Percentiles rank a stretch among this genome's conserved stretches.
These are phyloP conservation scores for Streptopelia turtur DNA, from an alignment of 2,797 vertebrate genomes.

Conservation along the genomic window DNA sequence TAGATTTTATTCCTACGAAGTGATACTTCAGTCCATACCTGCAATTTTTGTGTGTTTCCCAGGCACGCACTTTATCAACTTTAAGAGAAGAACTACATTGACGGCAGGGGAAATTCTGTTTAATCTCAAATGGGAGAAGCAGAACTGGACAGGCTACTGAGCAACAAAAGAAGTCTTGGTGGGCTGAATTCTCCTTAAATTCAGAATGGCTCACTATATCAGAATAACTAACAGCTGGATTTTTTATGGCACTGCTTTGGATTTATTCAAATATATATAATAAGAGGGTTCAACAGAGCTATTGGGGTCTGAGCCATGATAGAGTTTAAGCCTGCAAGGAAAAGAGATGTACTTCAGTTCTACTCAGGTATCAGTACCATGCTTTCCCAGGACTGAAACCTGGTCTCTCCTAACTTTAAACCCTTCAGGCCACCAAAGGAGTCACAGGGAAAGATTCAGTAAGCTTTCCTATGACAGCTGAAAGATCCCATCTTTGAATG, in stretches of 20 bases:
- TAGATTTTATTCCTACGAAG: background rate
- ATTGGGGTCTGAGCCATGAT: background rate
- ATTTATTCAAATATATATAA: background rate
- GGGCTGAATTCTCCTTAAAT: background rate
- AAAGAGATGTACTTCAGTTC: background rate
- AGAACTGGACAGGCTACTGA: background rate
- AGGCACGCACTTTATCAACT: background rate
- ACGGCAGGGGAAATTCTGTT: background rate
- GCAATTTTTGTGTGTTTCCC: background rate
- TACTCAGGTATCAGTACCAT: background rate
- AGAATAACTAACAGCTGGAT: background rate
- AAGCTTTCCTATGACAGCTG: background rate
- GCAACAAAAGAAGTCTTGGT: background rate
- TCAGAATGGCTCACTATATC: background rate
- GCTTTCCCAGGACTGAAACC: background rate
- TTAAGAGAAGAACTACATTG: background rate
- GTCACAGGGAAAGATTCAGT: background rate
- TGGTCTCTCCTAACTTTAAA: background rate
- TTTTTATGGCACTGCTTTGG: background rate
- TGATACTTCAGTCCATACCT: background rate
- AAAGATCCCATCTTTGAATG: background rate
- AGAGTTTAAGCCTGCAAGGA: background rate
- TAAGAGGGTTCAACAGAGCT: background rate
- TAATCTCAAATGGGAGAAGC: background rate
- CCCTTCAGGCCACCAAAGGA: background rate